Evolutionary conservation across 2,888 invertebrate genomes (phyloP), one percentile per base, ranked within the genome.

Genomic region (Salticus scenicus): DNA sequence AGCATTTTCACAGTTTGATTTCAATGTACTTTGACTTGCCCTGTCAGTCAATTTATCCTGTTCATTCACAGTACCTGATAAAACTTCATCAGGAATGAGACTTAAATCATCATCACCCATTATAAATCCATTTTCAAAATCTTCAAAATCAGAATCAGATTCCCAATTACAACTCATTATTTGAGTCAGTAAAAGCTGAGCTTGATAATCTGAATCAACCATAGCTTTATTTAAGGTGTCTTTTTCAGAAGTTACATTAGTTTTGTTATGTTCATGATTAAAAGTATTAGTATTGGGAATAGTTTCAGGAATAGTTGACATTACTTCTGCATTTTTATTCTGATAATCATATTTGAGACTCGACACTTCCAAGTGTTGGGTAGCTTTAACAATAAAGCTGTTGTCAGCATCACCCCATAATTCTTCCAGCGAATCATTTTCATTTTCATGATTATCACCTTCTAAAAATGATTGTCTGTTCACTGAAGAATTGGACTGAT

Each of bases 311-410:
- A 84, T 78, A 7, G 76, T 83, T 12, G 83, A 83, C 17, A 73
- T 17, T 5, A 73, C 2, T 28, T 84, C 77, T 41, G 28, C 10
- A 28, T 27, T 47, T 42, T 63, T 67, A 30, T 42, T 63, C 20
- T 41, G 72, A 2, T n/a, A 10, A n/a, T n/a, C 8, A 24, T 17
- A 37, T 37, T 20, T 27, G 27, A 27, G n/a, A 42, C 33, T 71
- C 17, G 69, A n/a, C n/a, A 41, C 41, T 14, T 83, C 83, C 10
- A 84, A 51, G 17, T 72, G 71, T 41, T 84, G 83, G 24, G 83
- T 84, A 37, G 83, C 83, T 69, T 73, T 84, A 5, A 84, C 73
- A 10, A 84, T 77, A 27, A 84, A 84, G 51, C 83, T 84, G 73
- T 73, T 77, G 33, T 84, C 83, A 2, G 10, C 10, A 10, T 84